Base-by-base conservation (phyloP, 1,140 invertebrate species). In the Xylocopa sonorina region DNA sequence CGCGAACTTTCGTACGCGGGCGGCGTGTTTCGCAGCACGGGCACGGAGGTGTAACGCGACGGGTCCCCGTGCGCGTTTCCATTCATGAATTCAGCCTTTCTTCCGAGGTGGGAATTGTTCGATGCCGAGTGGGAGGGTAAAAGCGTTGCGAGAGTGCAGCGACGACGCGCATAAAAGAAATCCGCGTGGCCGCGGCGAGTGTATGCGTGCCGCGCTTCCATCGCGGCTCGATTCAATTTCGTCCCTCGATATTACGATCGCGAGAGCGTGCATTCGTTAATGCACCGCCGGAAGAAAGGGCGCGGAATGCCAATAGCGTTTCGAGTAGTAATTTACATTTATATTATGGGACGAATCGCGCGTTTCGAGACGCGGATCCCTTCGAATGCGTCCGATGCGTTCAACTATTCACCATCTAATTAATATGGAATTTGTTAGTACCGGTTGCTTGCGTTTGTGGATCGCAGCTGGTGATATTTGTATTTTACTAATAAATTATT, bases 1-100 rank as follows among this genome's bases (percentile, higher is more conserved):
- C 87, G 88, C 72, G 81, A 86, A 82, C 80, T 85, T 87, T 84
- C 41, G 67, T 80, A 85, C 82, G 80, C 85, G 85, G 79, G 75
- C 82, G 78, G 71, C n/a, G n/a, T 66, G 66, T 78, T 51, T 74
- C 81, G 60, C 68, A 24, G 51, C 53, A 27, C 41, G n/a, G 57
- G 14, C 60, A 34, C 46, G 64, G 64, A 83, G 82, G 68, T 82
- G 55, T 27, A 29, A 18, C 48, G 60, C 55, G n/a, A n/a, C 50
- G 16, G 41, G 24, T 73, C 38, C n/a, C n/a, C n/a, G n/a, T 16
- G 29, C 71, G 60, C 71, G 77, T 84, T 84, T 83, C 83, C 81
- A 84, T 84, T 84, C 81, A 84, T 84, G 83, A 83, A 83, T 84
- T 80, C 71, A 79, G 68, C 50, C 51, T 79, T 77, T 72, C 81